These are phyloP conservation scores for Butorides virescens DNA, from an alignment of 2,113 vertebrate species.

Conservation along the genomic window DNA sequence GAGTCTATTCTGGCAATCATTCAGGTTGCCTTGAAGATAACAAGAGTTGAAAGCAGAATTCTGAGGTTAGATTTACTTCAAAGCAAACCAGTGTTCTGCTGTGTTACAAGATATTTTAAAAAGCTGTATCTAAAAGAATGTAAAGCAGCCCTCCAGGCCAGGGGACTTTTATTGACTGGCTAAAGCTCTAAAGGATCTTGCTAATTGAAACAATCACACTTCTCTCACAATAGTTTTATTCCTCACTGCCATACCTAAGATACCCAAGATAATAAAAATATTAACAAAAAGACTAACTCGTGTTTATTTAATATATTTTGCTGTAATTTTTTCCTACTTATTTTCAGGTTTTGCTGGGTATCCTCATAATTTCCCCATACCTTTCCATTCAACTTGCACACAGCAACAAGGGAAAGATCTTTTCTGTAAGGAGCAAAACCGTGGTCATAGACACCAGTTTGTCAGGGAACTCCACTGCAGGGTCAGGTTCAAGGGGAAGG, in stretches of 20 bases:
- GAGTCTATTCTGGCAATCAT: neutral
- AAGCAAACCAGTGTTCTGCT: neutral
- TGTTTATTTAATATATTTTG: neutral
- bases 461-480: neutral
- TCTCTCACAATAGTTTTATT: neutral
- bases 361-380: neutral
- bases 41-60: constrained; percentile 7
- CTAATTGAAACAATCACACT: neutral
- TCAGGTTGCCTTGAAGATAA: constrained; percentile 17
- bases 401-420: neutral
- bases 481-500: neutral
- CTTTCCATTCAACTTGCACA: neutral
- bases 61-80: constrained; percentile 42
- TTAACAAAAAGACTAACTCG: neutral
- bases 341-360: neutral
- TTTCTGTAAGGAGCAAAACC: neutral
- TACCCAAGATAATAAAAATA: neutral
- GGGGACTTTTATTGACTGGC: constrained; percentile 14
- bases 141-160: neutral
- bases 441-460: neutral
- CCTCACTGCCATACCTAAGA: neutral
- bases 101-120: neutral
- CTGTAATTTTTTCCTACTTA: neutral
- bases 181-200: neutral
- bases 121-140: neutral